Evolutionary conservation across 2,113 vertebrate genomes (phyloP).

Genomic region (Lepidothrix coronata): DNA sequence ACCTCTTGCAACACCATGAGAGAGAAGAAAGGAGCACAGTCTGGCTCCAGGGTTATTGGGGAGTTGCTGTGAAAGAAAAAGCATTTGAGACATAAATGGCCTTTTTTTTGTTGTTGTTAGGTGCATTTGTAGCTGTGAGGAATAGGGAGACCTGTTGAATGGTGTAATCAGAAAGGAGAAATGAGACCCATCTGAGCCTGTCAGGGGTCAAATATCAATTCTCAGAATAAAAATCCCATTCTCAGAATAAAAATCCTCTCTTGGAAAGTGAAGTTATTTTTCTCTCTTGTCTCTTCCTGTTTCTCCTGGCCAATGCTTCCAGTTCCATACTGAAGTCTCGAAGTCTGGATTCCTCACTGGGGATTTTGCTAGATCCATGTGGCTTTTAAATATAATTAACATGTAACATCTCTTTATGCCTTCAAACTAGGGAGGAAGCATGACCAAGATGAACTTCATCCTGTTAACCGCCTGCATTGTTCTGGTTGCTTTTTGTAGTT

Average conservation of each 20-base stretch:
- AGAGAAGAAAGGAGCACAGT: neutral
- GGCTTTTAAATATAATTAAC: neutral
- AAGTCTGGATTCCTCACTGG: rapidly evolving
- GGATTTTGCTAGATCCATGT: neutral
- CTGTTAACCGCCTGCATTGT: neutral
- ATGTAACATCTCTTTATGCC: neutral
- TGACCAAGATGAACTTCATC: slow-evolving; percentile 46
- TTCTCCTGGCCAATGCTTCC: neutral
- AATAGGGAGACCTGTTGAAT: neutral
- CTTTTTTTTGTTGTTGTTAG: neutral
- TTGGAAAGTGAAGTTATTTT: neutral
- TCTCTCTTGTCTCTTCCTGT: neutral
- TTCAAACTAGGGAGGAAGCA: neutral
- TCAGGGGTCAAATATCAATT: neutral
- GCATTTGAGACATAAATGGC: neutral
- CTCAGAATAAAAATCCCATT: neutral
- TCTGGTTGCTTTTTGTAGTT: slow-evolving; percentile 15
- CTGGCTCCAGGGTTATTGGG: neutral
- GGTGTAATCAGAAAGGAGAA: neutral
- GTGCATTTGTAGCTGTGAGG: neutral
- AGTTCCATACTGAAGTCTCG: neutral
- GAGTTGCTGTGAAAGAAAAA: neutral
- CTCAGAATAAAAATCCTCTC: neutral
- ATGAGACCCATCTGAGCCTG: neutral
- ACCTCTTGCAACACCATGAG: neutral